phyloP scores from a whole-genome alignment of 2,888 invertebrate species.

The Eristalis tenax region DNA sequence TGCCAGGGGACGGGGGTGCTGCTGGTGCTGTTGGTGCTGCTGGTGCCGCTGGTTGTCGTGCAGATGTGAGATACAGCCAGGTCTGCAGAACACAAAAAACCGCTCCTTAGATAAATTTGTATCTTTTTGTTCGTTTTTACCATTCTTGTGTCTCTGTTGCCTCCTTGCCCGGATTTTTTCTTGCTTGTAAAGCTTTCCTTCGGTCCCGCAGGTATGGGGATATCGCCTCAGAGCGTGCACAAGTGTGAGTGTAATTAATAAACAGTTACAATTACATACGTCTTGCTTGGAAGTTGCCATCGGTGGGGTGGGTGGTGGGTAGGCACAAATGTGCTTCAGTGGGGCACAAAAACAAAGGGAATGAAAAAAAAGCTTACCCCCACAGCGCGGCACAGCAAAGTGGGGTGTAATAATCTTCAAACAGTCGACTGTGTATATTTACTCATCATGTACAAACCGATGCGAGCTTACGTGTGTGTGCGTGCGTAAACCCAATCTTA shows the following conservation, averaged over 20 bases:
- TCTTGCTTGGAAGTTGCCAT: neutral
- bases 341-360: neutral
- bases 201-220: conserved; percentile 6
- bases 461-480: conserved; percentile 26
- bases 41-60: neutral
- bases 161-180: neutral
- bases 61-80: conserved; percentile 4
- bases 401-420: conserved; percentile 63
- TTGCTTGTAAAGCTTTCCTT: conserved; percentile 8
- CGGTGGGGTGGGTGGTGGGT: neutral
- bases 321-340: too few species aligned
- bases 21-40: neutral
- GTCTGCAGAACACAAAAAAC: neutral
- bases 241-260: conserved; percentile 17
- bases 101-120: conserved; percentile 23
- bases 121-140: conserved; percentile 1
- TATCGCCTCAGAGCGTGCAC: neutral
- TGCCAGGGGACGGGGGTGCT: neutral
- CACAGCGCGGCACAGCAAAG: conserved; percentile 23
- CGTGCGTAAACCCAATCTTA: conserved; percentile 55
- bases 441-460: neutral
- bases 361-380: conserved; percentile 42
- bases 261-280: conserved; percentile 41
- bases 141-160: neutral
- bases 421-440: conserved; percentile 22